Base-by-base conservation (phyloP, 2,113 vertebrate genomes). In the Entomyzon cyanotis region DNA sequence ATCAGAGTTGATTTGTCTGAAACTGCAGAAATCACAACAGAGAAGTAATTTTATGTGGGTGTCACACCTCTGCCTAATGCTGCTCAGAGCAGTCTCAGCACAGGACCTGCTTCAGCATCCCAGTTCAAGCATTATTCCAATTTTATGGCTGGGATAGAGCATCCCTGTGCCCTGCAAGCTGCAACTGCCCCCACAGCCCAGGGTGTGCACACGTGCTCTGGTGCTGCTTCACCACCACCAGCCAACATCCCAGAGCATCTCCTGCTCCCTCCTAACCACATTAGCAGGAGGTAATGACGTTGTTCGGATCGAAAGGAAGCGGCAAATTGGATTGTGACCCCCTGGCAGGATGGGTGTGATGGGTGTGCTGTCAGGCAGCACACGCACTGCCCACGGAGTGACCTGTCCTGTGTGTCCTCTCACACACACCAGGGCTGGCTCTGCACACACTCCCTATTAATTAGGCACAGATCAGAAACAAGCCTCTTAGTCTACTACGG, bases 271-370 rank as follows among this genome's bases (percentile, higher is more conserved):
- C 76, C 60, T 95, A 95, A 96, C 80, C 65, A 10, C 56, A 77
- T 96, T 95, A 97, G 64, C 11, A 0, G 60, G 76, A 95, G 73
- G 31, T 81, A 95, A 96, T 92, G 90, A 88, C 49, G 73, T 33
- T 35, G 85, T 46, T 94, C 17, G 60, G 88, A 68, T 71, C 0
- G 53, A 90, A 92, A 96, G 90, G 92, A 95, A 97, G 67, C 18
- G 7, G 94, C 64, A 94, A 86, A 96, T 96, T 96, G 2, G 6
- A 84, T 95, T 96, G 84, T 76, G 89, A 59, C 69, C 88, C 93
- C 28, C 89, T 65, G 68, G 81, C 52, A 84, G 91, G 89, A 15
- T 4, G 28, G 81, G 87, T 2, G 10, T 73, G 91, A 49, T 41
- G 31, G 87, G 87, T 4, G 10, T 69, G 77, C 89, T 95, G 87